Evolutionary conservation across 2,113 vertebrate genomes (phyloP).

Genomic region (Agapornis roseicollis): DNA sequence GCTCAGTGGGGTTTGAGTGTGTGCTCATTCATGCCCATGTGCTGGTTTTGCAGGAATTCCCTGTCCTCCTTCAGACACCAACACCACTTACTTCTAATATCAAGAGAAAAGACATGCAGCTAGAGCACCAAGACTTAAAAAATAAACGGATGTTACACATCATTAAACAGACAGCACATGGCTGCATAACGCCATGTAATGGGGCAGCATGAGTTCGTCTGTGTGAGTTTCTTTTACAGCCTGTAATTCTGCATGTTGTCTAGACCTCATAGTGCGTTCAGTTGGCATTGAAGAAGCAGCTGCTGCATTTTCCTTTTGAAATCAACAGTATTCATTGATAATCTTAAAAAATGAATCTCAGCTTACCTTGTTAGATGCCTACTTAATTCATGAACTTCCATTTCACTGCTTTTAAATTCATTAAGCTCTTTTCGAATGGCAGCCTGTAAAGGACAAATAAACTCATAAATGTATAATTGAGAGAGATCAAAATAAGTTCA

Average conservation of each 20-base stretch:
- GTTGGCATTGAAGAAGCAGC: neutral
- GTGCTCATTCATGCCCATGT: rapidly evolving
- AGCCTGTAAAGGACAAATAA: slow-evolving; percentile 80
- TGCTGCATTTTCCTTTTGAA: neutral
- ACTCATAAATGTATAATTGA: neutral
- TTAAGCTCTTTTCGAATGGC: slow-evolving; percentile 98
- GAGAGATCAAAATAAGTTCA: neutral
- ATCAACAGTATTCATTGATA: neutral
- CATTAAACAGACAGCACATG: rapidly evolving
- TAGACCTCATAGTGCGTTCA: neutral
- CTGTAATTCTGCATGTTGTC: neutral
- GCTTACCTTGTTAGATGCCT: slow-evolving; percentile 95
- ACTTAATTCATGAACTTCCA: slow-evolving; percentile 98
- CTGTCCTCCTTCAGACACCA: neutral
- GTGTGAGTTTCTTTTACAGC: neutral
- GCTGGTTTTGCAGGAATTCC: neutral
- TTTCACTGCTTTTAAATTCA: slow-evolving; percentile 99
- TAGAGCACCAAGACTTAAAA: neutral
- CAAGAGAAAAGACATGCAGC: neutral
- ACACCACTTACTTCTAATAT: neutral
- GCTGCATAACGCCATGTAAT: neutral
- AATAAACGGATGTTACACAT: neutral
- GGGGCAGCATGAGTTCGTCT: neutral
- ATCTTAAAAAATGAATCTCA: neutral
- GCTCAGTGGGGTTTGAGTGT: neutral